Base-by-base conservation (phyloP, 2,113 vertebrate species). In the Pyxicephalus adspersus region DNA sequence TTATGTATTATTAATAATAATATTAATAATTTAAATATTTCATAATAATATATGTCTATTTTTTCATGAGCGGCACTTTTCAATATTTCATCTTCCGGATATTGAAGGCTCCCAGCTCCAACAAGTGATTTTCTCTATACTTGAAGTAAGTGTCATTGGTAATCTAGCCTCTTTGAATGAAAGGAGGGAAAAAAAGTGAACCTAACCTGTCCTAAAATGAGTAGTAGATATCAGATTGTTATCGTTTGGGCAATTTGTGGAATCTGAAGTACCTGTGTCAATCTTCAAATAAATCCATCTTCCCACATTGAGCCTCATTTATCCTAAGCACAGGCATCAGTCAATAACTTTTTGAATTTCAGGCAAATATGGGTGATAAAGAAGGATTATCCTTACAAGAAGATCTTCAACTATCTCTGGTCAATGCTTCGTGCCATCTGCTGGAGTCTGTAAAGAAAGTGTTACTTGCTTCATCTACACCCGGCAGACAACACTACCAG, bases 351-450 rank as follows among this genome's bases (percentile, higher is more conserved):
- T 67, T 34, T 16, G 9, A 26, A 63, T 77, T n/a, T 20, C 17
- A 83, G 83, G 83, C 77, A 58, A 83, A 83, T 58, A 83, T 83
- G 83, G 77, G 63, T 58, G 72, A 83, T 54, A 83, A 76, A 19
- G 63, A 83, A 22, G 83, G 67, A 22, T 71, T 75, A 16, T 73
- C 70, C 5, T 54, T 83, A 38, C 76, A 83, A 66, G 72, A 75
- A 50, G 71, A 75, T 18, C 74, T 83, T 29, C 83, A 83, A 28
- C 29, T 66, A 51, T 73, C 70, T 19, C 64, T 83, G 20, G 77
- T 51, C 6, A 75, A 50, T 51, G 77, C 77, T 20, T 83, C 83
- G 15, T 80, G 70, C 38, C 45, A 64, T 52, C 50, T 83, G 29
- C 61, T 83, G 26, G 83, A 83, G 61, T 80, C 83, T 29, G 31